Evolutionary conservation across 37 sponge, comb jelly and placozoan genomes (phyloP).

Genomic region (Eunapius fragilis): DNA sequence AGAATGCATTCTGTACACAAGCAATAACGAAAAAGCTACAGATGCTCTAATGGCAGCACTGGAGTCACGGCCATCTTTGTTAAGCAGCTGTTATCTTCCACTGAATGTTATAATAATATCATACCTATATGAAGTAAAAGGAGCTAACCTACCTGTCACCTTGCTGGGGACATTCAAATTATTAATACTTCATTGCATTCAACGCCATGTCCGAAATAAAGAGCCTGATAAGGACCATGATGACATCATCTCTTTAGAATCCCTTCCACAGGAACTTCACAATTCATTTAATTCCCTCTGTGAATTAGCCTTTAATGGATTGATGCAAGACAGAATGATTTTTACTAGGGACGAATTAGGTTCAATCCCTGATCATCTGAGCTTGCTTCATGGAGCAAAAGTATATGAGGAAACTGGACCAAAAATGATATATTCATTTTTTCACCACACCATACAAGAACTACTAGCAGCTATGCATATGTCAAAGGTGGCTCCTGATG

Average conservation of each 20-base stretch:
- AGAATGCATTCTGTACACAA: background rate
- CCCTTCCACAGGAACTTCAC: background rate
- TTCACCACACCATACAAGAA: too few relatives aligned
- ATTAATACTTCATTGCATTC: background rate
- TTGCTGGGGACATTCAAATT: background rate
- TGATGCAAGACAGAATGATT: background rate
- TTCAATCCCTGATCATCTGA: background rate
- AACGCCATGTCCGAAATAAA: background rate
- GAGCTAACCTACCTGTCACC: background rate
- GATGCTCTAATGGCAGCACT: background rate
- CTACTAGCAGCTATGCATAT: background rate
- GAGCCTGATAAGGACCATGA: background rate
- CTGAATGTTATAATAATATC: background rate
- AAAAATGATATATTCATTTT: too few relatives aligned
- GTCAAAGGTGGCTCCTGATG: background rate
- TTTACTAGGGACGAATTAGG: too few relatives aligned
- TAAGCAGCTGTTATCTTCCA: background rate
- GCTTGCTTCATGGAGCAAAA: too few relatives aligned
- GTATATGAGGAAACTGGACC: too few relatives aligned
- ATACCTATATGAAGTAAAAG: background rate
- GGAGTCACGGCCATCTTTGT: background rate
- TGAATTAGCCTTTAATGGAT: background rate
- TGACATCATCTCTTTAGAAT: background rate
- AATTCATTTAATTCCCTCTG: background rate
- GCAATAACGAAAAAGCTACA: background rate